phyloP scores from a whole-genome alignment of 2,797 vertebrate genomes.

The Myiotriccus ornatus region DNA sequence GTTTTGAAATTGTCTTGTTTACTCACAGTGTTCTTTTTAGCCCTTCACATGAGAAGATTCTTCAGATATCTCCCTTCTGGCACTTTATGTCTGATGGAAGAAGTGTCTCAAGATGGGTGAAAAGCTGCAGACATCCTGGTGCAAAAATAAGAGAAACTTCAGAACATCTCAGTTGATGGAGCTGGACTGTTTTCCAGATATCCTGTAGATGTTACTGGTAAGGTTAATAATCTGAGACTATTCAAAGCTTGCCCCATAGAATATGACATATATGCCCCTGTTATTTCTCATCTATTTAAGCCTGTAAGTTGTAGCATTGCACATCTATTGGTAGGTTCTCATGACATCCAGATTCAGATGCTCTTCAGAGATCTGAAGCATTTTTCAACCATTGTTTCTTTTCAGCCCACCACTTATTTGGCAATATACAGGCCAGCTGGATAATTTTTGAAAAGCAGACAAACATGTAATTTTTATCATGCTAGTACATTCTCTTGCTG shows the following conservation, averaged over 20 bases:
- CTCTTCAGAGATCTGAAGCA: background rate
- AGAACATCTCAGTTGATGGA: background rate
- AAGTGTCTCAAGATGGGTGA: background rate
- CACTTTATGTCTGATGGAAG: background rate
- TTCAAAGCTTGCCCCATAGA: background rate
- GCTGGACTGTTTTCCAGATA: background rate
- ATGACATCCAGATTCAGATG: background rate
- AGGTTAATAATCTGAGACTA: background rate
- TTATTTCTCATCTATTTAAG: background rate
- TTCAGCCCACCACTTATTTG: background rate
- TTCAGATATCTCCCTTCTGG: background rate
- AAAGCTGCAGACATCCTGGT: background rate
- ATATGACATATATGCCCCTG: background rate
- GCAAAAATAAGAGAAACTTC: background rate
- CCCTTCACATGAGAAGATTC: background rate
- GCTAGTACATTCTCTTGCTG: slow-evolving; percentile 35
- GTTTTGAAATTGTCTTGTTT: background rate
- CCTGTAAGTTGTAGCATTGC: background rate
- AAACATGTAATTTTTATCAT: slow-evolving; percentile 30
- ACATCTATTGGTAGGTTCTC: background rate
- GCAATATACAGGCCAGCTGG: background rate
- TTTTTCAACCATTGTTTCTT: background rate
- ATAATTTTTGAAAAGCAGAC: background rate
- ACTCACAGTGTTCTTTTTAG: background rate
- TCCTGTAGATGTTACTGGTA: background rate